phyloP scores from a whole-genome alignment of 2,888 invertebrate species.

The Acronicta aceris region DNA sequence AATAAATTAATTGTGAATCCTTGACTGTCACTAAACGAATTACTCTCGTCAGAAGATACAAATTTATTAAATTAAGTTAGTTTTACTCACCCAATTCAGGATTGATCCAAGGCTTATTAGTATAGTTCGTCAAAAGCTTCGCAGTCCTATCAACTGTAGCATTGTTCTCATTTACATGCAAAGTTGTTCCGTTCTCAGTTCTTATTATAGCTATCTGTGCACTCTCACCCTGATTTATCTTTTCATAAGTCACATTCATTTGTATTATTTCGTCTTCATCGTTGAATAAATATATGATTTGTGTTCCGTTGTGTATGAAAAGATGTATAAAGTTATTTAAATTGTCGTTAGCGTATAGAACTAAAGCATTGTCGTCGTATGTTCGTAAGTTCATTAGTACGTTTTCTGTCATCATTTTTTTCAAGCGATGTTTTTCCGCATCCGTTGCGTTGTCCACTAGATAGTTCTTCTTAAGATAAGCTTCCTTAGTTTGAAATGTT shows the following conservation, averaged over 20 bases:
- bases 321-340: conserved; percentile 97
- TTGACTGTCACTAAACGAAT: too few relatives aligned
- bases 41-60: too few relatives aligned
- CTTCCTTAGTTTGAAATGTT: conserved; percentile 95
- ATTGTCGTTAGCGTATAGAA: conserved; percentile 97
- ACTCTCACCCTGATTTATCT: conserved; percentile 94
- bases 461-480: conserved; percentile 95
- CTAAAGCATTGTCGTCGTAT: conserved; percentile 94
- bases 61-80: too few relatives aligned
- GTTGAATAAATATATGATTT: conserved; percentile 96
- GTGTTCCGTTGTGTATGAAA: conserved; percentile 93
- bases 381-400: conserved; percentile 97
- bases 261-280: conserved; percentile 94
- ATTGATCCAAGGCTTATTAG: conserved; percentile 96
- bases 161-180: conserved; percentile 95
- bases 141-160: conserved; percentile 92
- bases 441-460: conserved; percentile 91
- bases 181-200: conserved; percentile 91
- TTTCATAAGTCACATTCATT: conserved; percentile 93
- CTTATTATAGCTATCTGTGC: conserved; percentile 96
- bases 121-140: conserved; percentile 92
- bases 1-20: too few relatives aligned
- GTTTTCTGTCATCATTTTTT: conserved; percentile 93
- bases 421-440: conserved; percentile 90
- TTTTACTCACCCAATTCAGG: conserved; percentile 91